Percentiles rank a stretch among this genome's conserved stretches.
phyloP scores from a whole-genome alignment of 1,140 invertebrate species.

The Thalassaphorura encarpata region DNA sequence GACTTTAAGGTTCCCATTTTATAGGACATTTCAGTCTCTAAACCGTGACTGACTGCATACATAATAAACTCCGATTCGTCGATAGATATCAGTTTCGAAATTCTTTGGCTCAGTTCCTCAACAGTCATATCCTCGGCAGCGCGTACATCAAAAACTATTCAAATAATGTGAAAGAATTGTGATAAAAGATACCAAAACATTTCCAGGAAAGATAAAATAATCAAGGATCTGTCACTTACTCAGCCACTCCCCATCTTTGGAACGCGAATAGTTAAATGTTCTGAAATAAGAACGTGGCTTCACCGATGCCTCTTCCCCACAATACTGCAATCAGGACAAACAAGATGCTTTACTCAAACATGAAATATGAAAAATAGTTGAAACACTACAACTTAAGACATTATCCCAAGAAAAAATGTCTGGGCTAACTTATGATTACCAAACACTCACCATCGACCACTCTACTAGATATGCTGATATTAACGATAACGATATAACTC shows the following conservation, averaged over 20 bases:
- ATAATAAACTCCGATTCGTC: not conserved
- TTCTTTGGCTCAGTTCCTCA: not conserved
- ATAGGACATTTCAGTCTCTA: not conserved
- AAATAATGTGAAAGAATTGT: too few species aligned
- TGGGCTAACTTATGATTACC: too few species aligned
- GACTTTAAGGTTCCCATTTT: not conserved
- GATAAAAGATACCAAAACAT: not conserved
- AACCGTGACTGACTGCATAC: not conserved
- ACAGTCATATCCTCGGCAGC: not conserved
- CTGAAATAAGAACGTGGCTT: not conserved
- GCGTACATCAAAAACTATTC: not conserved
- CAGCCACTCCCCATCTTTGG: not conserved
- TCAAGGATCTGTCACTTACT: not conserved
- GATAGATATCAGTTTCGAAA: not conserved
- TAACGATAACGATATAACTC: too few species aligned
- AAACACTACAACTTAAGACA: too few species aligned
- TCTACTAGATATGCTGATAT: too few species aligned
- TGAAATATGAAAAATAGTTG: too few species aligned
- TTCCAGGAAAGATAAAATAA: too few species aligned
- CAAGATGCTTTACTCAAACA: too few species aligned
- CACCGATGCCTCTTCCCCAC: not conserved
- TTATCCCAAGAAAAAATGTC: too few species aligned
- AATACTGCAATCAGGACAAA: not conserved
- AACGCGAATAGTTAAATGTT: too few species aligned
- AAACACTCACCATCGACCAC: too few species aligned